Evolutionary conservation across 2,888 invertebrate genomes (phyloP).

Genomic region (Dryobota labecula): DNA sequence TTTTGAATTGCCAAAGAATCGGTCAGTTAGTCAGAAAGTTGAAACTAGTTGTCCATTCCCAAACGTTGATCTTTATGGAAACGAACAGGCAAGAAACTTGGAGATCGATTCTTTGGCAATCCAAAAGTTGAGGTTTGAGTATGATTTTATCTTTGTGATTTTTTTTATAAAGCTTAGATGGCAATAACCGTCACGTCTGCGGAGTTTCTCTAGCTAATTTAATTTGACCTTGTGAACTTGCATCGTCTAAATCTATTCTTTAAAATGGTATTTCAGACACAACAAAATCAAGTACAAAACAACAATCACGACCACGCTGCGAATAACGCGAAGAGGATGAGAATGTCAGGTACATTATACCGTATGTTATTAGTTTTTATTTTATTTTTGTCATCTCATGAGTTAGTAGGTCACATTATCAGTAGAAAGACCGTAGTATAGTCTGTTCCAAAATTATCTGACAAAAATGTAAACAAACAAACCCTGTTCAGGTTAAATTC

Average conservation of each 20-base stretch:
- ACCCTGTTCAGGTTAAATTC: background rate
- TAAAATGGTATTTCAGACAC: conserved; percentile 78
- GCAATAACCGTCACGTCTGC: background rate
- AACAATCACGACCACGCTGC: conserved; percentile 90
- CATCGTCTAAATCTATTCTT: background rate
- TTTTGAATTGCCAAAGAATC: too few relatives aligned
- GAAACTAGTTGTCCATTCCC: too few relatives aligned
- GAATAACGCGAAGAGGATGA: conserved; percentile 89
- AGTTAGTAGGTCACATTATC: conserved; percentile 8
- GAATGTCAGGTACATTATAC: conserved; percentile 83
- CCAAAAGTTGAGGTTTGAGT: too few relatives aligned
- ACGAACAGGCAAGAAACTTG: too few relatives aligned
- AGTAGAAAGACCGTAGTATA: conserved; percentile 1
- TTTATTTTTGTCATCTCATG: conserved; percentile 44
- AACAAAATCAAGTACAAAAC: conserved; percentile 88
- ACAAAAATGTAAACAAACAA: background rate
- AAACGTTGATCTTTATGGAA: too few relatives aligned
- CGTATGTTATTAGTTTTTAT: conserved; percentile 55
- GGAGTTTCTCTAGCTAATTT: background rate
- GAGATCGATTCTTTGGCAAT: too few relatives aligned
- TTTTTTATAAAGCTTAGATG: background rate
- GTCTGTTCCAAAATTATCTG: conserved; percentile 2
- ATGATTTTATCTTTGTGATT: too few relatives aligned
- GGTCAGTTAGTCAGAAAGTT: too few relatives aligned
- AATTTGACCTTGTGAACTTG: background rate